These are phyloP conservation scores for Echinometra lucunter DNA, from an alignment of 53 echinoderm and acorn worm genomes.

Conservation along the genomic window DNA sequence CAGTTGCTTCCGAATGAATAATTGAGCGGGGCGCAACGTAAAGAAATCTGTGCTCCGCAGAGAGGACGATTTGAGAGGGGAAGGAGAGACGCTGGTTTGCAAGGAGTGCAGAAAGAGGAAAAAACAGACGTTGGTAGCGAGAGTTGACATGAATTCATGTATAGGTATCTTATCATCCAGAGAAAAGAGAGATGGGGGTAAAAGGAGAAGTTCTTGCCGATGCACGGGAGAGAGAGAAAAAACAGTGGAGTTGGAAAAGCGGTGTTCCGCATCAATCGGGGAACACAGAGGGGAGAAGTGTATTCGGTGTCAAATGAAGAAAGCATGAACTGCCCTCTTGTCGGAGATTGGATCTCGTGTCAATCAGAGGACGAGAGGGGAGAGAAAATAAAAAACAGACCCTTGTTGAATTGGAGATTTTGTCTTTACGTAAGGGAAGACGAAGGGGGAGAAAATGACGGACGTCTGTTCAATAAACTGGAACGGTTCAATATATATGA, in stretches of 20 bases:
- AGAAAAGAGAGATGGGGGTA: constrained; percentile 54
- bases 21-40: constrained; percentile 72
- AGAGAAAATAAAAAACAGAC: constrained; percentile 64
- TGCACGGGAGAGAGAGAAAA: constrained; percentile 49
- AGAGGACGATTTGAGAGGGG: constrained; percentile 66
- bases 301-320: constrained; percentile 71
- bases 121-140: constrained; percentile 48
- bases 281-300: constrained; percentile 69
- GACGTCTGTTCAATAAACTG: constrained; percentile 71
- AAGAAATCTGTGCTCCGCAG: constrained; percentile 70
- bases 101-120: constrained; percentile 62
- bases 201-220: constrained; percentile 66
- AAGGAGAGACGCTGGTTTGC: constrained; percentile 62
- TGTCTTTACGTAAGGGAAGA: constrained; percentile 56
- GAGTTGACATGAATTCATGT: constrained; percentile 73
- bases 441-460: constrained; percentile 59
- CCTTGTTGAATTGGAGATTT: constrained; percentile 71
- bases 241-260: constrained; percentile 61
- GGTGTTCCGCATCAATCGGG: constrained; percentile 67
- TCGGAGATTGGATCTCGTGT: constrained; percentile 65
- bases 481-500: constrained; percentile 73
- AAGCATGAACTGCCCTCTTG: constrained; percentile 71
- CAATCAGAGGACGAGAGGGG: constrained; percentile 60
- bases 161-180: constrained; percentile 70
- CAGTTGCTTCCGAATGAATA: constrained; percentile 74